These are phyloP conservation scores for Hydropotes inermis DNA, from an alignment of 2,113 vertebrate genomes.

Conservation along the genomic window DNA sequence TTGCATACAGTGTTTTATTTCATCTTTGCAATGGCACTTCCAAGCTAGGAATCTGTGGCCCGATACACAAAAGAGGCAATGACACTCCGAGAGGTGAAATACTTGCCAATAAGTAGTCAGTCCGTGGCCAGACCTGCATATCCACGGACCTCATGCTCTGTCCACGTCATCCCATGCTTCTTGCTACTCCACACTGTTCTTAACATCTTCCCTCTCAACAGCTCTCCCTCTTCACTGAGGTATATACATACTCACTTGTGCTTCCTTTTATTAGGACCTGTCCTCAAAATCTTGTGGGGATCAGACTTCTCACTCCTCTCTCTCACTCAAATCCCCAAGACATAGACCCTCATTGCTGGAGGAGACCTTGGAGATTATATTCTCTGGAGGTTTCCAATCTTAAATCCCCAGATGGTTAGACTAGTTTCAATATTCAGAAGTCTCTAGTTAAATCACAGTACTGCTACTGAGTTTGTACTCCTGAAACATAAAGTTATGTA, in stretches of 20 bases:
- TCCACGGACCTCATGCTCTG: accelerated
- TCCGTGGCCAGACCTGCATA: no score
- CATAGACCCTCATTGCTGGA: not conserved
- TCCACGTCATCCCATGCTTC: accelerated
- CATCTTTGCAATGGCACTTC: not conserved
- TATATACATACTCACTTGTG: not conserved
- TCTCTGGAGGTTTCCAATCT: not conserved
- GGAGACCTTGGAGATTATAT: not conserved
- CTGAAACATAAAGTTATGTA: not conserved
- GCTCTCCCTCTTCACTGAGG: not conserved
- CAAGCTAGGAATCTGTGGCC: not conserved
- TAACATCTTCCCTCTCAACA: not conserved
- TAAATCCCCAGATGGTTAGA: not conserved
- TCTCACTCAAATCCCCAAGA: not conserved
- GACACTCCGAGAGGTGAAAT: not conserved
- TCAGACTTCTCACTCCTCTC: not conserved
- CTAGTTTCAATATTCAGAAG: not conserved
- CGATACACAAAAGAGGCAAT: not conserved
- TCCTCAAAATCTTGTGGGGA: not conserved
- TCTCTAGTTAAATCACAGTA: not conserved
- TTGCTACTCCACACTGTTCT: not conserved
- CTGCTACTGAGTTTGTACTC: not conserved
- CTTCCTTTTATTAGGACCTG: not conserved
- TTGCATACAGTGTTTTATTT: not conserved
- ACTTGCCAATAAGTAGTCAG: not conserved